Percentiles rank a stretch among this genome's conserved stretches.
Conservation (phyloP, 2,888 invertebrate genomes). For the Drosophila mettleri region DNA sequence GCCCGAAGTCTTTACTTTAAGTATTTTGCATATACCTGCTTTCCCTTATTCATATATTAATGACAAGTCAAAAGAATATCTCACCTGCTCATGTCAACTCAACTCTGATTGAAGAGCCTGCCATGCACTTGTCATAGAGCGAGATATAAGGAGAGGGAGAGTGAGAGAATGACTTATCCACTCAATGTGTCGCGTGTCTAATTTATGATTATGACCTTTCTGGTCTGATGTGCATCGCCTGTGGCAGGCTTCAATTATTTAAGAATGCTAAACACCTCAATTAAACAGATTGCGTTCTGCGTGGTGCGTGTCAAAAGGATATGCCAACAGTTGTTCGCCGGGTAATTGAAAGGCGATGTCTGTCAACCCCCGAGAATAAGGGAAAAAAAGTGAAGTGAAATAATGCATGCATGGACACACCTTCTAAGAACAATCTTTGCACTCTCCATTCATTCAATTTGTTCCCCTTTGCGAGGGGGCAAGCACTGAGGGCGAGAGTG, state of each 20-base stretch:
- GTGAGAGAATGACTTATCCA: constrained; percentile 6
- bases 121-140: constrained; percentile 42
- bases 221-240: constrained; percentile 40
- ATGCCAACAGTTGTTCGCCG: constrained; percentile 29
- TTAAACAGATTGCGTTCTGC: constrained; percentile 70
- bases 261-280: constrained; percentile 72
- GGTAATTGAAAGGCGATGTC: constrained; percentile 50
- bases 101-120: not conserved
- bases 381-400: constrained; percentile 11
- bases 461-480: not conserved
- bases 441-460: not conserved
- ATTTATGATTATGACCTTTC: constrained; percentile 74
- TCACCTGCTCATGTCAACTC: not conserved
- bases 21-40: too few species aligned
- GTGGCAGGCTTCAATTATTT: constrained; percentile 62
- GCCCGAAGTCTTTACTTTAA: not conserved
- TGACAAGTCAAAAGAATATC: constrained; percentile 3
- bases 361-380: constrained; percentile 22
- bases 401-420: constrained; percentile 65
- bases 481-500: not conserved
- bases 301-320: constrained; percentile 63
- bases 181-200: constrained; percentile 68
- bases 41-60: not conserved
- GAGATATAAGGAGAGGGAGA: not conserved
- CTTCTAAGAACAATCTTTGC: constrained; percentile 26